Evolutionary conservation across 2,888 invertebrate genomes (phyloP), one percentile per base, ranked within the genome.

Genomic region (Machimus rusticus): DNA sequence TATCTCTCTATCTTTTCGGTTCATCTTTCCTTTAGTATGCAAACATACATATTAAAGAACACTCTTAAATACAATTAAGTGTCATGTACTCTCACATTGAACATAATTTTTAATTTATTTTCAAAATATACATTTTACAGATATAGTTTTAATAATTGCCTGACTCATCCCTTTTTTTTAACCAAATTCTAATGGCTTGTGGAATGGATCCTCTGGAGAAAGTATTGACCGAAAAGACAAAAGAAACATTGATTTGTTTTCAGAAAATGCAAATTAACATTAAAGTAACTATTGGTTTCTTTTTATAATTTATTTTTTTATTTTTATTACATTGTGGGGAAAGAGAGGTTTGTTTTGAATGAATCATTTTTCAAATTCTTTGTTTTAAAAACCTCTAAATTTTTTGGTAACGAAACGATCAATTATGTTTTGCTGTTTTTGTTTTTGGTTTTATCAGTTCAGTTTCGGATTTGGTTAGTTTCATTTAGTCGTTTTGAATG

Each of bases 261-360:
- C 87, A 87, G 39, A 85, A 34, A 84, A 57, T 57, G 34, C 23
- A 87, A 89, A 88, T 39, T 39, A 89, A 88, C 81, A 85, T 85
- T 87, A 85, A 34, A 82, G 85, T 85, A 86, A 66, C 19, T 23
- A 79, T 81, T 85, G 57, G 81, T 87, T 55, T 89, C 5, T 43
- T 87, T 86, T 76, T 89, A 84, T 86, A 88, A 76, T 74, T 76
- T 81, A 79, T 16, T 9, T 28, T 78, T 79, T 74, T 78, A 46
- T 28, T 87, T 74, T 82, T 28, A 57, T 57, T 78, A 84, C 31
- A 34, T 37, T 31, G 86, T 84, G 79, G 81, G 87, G 88, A 89
- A 89, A 88, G 89, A 89, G 89, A 89, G 89, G 89, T 89, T 89
- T 88, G 87, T 88, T 74, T 66, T 77, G 31, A 88, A 87, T 66